phyloP scores from a whole-genome alignment of 2,797 vertebrate genomes.

The Pipistrellus pipistrellus region DNA sequence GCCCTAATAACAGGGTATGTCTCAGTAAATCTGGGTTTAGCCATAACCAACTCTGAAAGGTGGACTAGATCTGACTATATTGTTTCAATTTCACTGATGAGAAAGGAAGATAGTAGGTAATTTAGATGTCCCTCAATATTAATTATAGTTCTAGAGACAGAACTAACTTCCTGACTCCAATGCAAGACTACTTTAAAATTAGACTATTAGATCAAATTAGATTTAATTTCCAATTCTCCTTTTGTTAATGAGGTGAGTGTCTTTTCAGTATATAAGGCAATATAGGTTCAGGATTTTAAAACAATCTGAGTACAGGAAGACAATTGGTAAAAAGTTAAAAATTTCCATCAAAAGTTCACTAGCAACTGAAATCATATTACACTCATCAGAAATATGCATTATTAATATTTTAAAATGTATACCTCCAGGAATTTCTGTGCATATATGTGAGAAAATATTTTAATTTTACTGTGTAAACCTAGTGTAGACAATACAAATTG shows the following conservation, averaged over 20 bases:
- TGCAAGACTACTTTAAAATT: constrained; percentile 49
- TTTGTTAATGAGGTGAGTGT: constrained; percentile 46
- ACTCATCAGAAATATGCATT: background rate
- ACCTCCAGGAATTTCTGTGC: background rate
- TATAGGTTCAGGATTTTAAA: constrained; percentile 44
- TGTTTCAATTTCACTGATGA: constrained; percentile 38
- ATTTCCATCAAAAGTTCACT: background rate
- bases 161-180: constrained; percentile 6
- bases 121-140: constrained; percentile 1
- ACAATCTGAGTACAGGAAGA: background rate
- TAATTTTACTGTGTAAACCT: background rate
- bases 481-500: background rate
- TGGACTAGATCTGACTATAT: background rate
- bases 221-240: constrained; percentile 52
- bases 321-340: constrained; percentile 53
- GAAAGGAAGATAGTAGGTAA: background rate
- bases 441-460: background rate
- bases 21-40: constrained; percentile 9
- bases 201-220: constrained; percentile 55
- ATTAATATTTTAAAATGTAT: background rate
- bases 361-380: constrained; percentile 39
- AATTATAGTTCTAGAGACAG: constrained; percentile 14
- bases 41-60: background rate
- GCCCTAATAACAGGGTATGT: background rate
- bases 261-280: constrained; percentile 50